Base-by-base conservation (phyloP, 2,797 vertebrate species). In the Sebastes matsubarae region DNA sequence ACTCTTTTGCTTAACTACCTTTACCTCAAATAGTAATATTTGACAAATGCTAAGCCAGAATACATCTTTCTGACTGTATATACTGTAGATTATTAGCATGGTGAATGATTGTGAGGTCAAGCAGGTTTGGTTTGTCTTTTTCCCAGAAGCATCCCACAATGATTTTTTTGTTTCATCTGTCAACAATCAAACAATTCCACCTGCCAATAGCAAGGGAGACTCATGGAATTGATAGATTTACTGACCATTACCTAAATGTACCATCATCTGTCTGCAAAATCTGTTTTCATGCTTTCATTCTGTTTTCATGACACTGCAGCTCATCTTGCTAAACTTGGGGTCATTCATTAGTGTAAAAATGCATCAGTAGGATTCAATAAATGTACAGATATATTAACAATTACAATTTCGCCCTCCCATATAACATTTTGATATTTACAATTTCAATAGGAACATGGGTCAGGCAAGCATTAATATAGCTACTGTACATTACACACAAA, bases 281-380 rank as follows among this genome's bases (percentile, higher is more conserved):
- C 36, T 38, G 10, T 38, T 38, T 38, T 38, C n/a, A n/a, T n/a
- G n/a, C n/a, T n/a, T n/a, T n/a, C n/a, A n/a, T 38, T 12, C 13
- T 24, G 8, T 34, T 29, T 22, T 12, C 14, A 34, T 27, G 71
- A 69, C 65, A 66, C 2, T 50, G 64, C 64, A 72, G 30, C 42
- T 82, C 22, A 54, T 64, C 11, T 71, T 55, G 30, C 29, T 73
- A n/a, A 72, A 76, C 50, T 4, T 14, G 5, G 29, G 57, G 52
- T 82, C 63, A 73, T 90, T 89, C 81, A 82, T 77, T 58, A 29
- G 18, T 70, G 20, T 72, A 68, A 91, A 93, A 89, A 90, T 92
- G 90, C 88, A 80, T 87, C 32, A 81, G 86, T 79, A 77, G 59
- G 12, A 84, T 72, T 68, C 27, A 46, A 60, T 79, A 60, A 84